Evolutionary conservation across 2,797 vertebrate species (phyloP).

Genomic region (Emydoidea blandingii): DNA sequence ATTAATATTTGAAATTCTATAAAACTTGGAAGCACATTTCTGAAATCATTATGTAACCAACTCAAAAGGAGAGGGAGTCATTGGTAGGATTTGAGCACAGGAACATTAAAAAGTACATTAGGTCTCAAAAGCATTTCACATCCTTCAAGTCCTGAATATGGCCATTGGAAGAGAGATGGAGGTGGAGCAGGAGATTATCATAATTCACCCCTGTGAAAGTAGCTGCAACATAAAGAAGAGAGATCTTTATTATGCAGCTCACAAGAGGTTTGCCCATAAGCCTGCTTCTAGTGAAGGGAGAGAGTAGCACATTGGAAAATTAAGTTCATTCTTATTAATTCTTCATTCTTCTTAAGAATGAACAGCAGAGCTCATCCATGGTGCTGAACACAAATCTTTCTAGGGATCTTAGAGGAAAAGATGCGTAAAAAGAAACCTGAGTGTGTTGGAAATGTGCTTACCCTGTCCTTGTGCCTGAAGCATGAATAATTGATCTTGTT

Average conservation of each 20-base stretch:
- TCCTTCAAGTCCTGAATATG: neutral
- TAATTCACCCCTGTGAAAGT: neutral
- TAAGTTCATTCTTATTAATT: neutral
- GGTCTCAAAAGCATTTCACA: neutral
- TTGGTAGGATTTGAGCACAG: neutral
- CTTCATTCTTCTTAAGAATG: neutral
- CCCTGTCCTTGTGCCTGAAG: conserved; percentile 18
- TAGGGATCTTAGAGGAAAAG: neutral
- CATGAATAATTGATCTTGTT: conserved; percentile 5
- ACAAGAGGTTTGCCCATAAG: neutral
- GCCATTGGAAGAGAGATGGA: neutral
- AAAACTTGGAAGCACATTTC: neutral
- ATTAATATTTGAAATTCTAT: neutral
- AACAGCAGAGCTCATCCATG: neutral
- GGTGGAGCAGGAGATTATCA: neutral
- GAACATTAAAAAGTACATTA: neutral
- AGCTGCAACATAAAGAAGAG: neutral
- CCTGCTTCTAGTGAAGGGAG: neutral
- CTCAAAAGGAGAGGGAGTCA: neutral
- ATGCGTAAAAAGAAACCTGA: neutral
- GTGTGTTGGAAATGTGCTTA: neutral
- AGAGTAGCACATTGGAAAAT: neutral
- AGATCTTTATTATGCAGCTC: neutral
- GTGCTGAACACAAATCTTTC: neutral
- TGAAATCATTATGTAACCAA: neutral